Percentiles rank a stretch among this genome's conserved stretches.
These are phyloP conservation scores for Agrochola litura DNA, from an alignment of 2,888 invertebrate genomes.

Conservation along the genomic window DNA sequence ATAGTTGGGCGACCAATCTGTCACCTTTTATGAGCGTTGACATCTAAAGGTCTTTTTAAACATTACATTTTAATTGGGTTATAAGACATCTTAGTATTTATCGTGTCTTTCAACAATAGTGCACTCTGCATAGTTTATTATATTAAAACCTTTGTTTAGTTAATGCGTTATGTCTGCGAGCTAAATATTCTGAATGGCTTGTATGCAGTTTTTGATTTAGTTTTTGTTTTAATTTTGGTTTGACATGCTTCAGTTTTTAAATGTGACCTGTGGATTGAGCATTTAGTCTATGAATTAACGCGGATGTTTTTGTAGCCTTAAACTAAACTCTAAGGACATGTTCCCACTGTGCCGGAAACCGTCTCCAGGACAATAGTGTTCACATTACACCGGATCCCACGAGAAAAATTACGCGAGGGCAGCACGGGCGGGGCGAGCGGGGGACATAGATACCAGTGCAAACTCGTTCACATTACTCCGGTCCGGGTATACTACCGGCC, in stretches of 20 bases:
- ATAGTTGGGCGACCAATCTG: slow-evolving; percentile 56
- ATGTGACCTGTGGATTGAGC: background rate
- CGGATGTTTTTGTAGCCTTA: background rate
- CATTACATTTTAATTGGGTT: slow-evolving; percentile 62
- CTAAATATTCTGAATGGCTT: slow-evolving; percentile 32
- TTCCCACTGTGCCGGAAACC: no score
- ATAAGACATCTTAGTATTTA: slow-evolving; percentile 18
- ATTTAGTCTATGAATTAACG: background rate
- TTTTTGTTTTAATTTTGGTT: slow-evolving; percentile 21
- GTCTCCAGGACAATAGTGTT: no score
- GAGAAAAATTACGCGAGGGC: no score
- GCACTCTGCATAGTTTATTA: slow-evolving; percentile 36
- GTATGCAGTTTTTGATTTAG: slow-evolving; percentile 38
- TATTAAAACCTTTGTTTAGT: slow-evolving; percentile 29
- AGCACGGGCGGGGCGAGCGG: no score
- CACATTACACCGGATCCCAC: no score
- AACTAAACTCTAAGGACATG: no score
- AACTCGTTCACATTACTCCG: no score
- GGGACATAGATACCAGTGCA: no score
- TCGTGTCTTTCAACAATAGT: slow-evolving; percentile 35
- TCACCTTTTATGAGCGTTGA: slow-evolving; percentile 69
- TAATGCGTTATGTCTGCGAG: slow-evolving; percentile 59
- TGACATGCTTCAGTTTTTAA: slow-evolving; percentile 19
- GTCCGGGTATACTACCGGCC: no score
- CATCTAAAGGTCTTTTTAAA: slow-evolving; percentile 60